Evolutionary conservation across 1,140 invertebrate genomes (phyloP), one percentile per base, ranked within the genome.

Genomic region (Platyscapa corneri): DNA sequence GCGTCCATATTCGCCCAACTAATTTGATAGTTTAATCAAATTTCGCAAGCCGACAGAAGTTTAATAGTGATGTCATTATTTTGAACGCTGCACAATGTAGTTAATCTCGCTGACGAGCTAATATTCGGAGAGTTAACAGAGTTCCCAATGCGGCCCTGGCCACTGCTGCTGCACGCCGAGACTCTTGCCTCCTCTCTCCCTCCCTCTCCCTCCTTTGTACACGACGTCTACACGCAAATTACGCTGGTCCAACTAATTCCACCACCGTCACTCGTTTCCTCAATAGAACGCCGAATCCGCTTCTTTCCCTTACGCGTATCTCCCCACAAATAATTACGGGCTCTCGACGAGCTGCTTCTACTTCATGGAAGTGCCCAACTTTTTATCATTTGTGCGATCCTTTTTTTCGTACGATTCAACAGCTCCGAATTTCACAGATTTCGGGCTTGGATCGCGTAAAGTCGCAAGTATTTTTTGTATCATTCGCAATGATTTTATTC

Each of bases 11-110:
- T 93, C 91, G 92, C 91, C 90, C 87, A 92, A 91, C 93, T 93
- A 93, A 93, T 93, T 92, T 93, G 92, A 93, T 93, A 93, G 92
- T 93, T 93, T 93, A 93, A 93, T 93, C 92, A 93, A 93, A 93
- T 93, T 93, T 92, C 92, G 90, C 89, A 90, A 91, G 88, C 92
- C 91, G 90, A 91, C 91, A 90, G 91, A 90, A 93, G 92, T 93
- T 93, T 93, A 93, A 93, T 93, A 90, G 92, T 91, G 92, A 93
- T 92, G 92, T 93, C 92, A 93, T 93, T 92, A 93, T 93, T 93
- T 92, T 91, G 92, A 93, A 92, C 92, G 90, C 89, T 89, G 90
- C 90, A 92, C 91, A 92, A 92, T 92, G 89, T 90, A 90, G 91
- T 92, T 92, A 93, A 93, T 93, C 93, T 92, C 90, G 90, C 92